phyloP scores from a whole-genome alignment of 2,797 vertebrate species.

The Bufotes viridis region DNA sequence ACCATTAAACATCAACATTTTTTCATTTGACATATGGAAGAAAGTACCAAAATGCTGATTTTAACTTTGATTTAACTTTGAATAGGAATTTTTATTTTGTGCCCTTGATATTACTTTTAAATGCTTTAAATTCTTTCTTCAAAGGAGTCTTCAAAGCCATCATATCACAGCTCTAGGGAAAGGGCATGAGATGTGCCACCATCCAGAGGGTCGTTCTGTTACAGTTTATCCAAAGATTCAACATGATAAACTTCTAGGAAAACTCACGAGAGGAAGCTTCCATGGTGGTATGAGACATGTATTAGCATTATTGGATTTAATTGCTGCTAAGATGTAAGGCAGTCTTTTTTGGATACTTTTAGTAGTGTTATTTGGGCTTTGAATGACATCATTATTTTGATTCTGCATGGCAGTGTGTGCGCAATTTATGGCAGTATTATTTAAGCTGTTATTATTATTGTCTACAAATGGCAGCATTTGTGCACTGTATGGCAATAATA shows the following conservation, averaged over 20 bases:
- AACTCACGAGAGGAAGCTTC: not conserved
- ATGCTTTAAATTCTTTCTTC: not conserved
- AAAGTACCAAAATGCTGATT: not conserved
- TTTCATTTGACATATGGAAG: no score
- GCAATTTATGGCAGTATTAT: no score
- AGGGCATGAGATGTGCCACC: not conserved
- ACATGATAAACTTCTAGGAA: not conserved
- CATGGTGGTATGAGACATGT: no score
- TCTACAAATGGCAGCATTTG: no score
- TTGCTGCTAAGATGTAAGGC: no score
- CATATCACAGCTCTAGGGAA: not conserved
- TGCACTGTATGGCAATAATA: no score
- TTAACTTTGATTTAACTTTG: not conserved
- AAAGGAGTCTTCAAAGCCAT: not conserved
- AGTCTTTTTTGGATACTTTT: no score
- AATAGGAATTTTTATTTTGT: not conserved
- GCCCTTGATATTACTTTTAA: not conserved
- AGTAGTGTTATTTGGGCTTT: no score
- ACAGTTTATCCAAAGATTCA: not conserved
- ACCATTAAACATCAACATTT: constrained; percentile 3
- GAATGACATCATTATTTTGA: no score
- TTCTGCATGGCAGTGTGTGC: no score
- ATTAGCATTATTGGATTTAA: not conserved
- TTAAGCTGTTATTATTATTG: no score
- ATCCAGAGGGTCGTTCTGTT: not conserved